A percentile compares a stretch with the other conserved stretches of the same genome.
Evolutionary conservation across 2,797 vertebrate species (phyloP).

Genomic region (Fistularia commersonii): DNA sequence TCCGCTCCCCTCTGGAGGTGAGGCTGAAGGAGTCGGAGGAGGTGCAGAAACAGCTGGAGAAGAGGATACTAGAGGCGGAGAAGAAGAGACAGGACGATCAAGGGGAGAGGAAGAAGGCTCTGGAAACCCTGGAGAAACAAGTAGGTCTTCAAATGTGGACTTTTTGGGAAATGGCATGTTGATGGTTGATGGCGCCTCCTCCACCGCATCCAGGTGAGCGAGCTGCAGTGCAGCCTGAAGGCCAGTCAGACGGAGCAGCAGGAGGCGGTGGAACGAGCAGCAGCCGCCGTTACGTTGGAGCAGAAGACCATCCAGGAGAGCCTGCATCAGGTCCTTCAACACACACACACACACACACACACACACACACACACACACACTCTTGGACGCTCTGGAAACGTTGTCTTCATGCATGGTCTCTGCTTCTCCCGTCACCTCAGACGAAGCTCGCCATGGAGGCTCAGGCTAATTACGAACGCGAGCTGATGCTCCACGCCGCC

Average conservation of each 20-base stretch:
- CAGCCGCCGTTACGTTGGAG: conserved; percentile 81
- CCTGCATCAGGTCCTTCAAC: conserved; percentile 81
- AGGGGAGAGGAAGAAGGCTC: conserved; percentile 83
- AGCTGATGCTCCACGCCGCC: conserved; percentile 94
- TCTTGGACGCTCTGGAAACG: too few relatives aligned
- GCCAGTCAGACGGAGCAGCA: conserved; percentile 87
- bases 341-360: background rate
- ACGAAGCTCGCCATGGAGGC: conserved; percentile 83
- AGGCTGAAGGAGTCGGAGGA: conserved; percentile 86
- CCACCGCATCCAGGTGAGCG: conserved; percentile 73
- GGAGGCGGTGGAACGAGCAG: conserved; percentile 87
- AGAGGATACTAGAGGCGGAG: conserved; percentile 86
- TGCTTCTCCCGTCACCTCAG: conserved; percentile 20
- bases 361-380: background rate
- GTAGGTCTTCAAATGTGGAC: conserved; percentile 53
- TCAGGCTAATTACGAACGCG: conserved; percentile 92
- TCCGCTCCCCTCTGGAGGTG: conserved; percentile 80
- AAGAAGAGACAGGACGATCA: conserved; percentile 86
- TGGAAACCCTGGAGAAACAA: conserved; percentile 86
- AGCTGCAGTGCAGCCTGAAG: conserved; percentile 84
- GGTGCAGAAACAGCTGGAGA: conserved; percentile 88
- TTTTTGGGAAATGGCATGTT: background rate
- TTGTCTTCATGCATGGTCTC: too few relatives aligned
- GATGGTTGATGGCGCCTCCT: background rate
- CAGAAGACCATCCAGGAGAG: conserved; percentile 91